A percentile compares a stretch with the other conserved stretches of the same genome.
phyloP scores from a whole-genome alignment of 2,797 vertebrate genomes.

The Chelmon rostratus region DNA sequence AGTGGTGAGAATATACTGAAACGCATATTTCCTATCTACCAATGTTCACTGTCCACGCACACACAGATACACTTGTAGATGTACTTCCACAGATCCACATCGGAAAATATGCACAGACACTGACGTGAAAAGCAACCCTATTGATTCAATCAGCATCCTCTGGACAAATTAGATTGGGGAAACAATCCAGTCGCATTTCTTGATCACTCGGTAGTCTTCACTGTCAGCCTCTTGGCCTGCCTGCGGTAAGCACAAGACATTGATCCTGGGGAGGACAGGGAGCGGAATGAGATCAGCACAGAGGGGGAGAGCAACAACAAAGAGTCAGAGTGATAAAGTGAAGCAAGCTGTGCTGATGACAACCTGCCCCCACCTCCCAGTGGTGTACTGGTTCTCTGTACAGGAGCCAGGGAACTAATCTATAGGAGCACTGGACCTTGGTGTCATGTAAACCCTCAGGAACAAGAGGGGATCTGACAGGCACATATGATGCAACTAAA shows the following conservation, averaged over 20 bases:
- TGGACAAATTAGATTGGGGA: constrained; percentile 58
- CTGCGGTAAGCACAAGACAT: constrained; percentile 56
- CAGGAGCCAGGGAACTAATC: constrained; percentile 46
- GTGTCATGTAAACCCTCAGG: constrained; percentile 48
- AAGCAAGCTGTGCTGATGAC: constrained; percentile 69
- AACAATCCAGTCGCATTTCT: constrained; percentile 71
- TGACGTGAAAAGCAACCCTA: constrained; percentile 50
- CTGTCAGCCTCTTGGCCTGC: constrained; percentile 44
- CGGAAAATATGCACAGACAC: constrained; percentile 19
- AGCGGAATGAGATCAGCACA: constrained; percentile 57
- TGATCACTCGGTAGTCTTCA: constrained; percentile 52
- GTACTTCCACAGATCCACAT: constrained; percentile 23
- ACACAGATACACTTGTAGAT: constrained; percentile 6
- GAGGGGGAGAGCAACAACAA: constrained; percentile 60
- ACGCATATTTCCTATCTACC: constrained; percentile 21
- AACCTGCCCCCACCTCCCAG: constrained; percentile 58
- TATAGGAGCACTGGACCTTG: constrained; percentile 32
- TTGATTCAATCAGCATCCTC: constrained; percentile 58
- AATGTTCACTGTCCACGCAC: constrained; percentile 20
- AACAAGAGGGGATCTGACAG: constrained; percentile 24
- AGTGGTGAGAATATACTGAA: constrained; percentile 68
- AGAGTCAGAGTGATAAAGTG: constrained; percentile 71
- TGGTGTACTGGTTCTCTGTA: constrained; percentile 52
- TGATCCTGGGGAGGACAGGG: constrained; percentile 57
- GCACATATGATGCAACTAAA: constrained; percentile 24